Conservation (phyloP, 2,797 vertebrate species). For the Notolabrus celidotus region DNA sequence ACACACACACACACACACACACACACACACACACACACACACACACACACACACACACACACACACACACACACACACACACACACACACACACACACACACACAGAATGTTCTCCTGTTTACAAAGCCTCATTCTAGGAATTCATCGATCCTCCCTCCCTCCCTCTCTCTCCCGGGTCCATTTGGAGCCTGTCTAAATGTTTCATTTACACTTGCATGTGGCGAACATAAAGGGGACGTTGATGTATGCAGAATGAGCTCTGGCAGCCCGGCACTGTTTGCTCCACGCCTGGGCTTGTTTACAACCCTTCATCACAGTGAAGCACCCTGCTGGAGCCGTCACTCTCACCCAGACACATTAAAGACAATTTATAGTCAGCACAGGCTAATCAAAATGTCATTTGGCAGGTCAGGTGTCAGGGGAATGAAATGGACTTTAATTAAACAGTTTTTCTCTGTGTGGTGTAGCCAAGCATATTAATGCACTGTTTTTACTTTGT, state of each 20-base stretch:
- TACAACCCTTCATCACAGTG: constrained; percentile 49
- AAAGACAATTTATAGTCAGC: constrained; percentile 59
- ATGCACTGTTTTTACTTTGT: neutral
- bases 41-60: too few species aligned
- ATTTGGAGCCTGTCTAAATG: constrained; percentile 33
- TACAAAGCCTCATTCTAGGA: constrained; percentile 44
- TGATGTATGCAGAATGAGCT: constrained; percentile 53
- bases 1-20: too few species aligned
- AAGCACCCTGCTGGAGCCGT: constrained; percentile 19
- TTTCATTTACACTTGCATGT: constrained; percentile 53
- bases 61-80: too few species aligned
- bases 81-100: too few species aligned
- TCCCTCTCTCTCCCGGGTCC: constrained; percentile 31
- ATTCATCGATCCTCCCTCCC: constrained; percentile 38
- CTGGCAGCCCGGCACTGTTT: constrained; percentile 33
- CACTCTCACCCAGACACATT: constrained; percentile 39
- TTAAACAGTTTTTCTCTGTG: constrained; percentile 20
- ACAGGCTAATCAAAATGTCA: constrained; percentile 45
- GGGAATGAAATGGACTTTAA: constrained; percentile 23
- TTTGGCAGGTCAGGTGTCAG: constrained; percentile 20
- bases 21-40: too few species aligned
- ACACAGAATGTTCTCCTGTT: constrained; percentile 26
- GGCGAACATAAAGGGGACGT: constrained; percentile 44
- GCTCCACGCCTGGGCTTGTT: constrained; percentile 46
- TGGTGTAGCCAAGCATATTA: constrained; percentile 13